A percentile compares a stretch with the other conserved stretches of the same genome.
Evolutionary conservation across 92 coral and sea anemone species (phyloP).

Genomic region (Epizoanthus illoricatus): DNA sequence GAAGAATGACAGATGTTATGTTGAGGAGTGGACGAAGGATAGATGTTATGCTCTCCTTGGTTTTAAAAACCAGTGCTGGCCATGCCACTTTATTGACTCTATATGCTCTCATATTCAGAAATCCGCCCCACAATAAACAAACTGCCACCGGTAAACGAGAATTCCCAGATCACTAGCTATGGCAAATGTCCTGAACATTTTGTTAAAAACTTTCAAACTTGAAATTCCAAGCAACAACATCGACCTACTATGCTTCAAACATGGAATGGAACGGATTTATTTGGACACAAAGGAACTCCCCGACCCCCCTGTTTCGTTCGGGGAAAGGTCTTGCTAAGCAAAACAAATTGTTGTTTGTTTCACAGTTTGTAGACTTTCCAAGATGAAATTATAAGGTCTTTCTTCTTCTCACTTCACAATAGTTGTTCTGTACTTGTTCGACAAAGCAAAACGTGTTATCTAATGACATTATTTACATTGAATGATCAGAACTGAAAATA

Average conservation of each 20-base stretch:
- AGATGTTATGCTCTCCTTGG: slow-evolving; percentile 10
- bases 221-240: slow-evolving; percentile 31
- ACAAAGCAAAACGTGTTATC: slow-evolving; percentile 18
- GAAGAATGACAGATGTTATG: too few species aligned
- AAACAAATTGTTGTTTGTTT: slow-evolving; percentile 7
- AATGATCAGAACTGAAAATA: slow-evolving; percentile 7
- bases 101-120: slow-evolving; percentile 33
- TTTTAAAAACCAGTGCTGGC: slow-evolving; percentile 1
- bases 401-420: slow-evolving; percentile 3
- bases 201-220: slow-evolving; percentile 21
- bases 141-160: slow-evolving; percentile 33
- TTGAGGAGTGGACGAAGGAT: too few species aligned
- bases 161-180: slow-evolving; percentile 32
- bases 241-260: not conserved
- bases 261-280: slow-evolving; percentile 1
- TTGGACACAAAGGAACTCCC: not conserved
- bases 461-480: slow-evolving; percentile 5
- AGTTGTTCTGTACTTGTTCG: slow-evolving; percentile 2
- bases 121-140: slow-evolving; percentile 20
- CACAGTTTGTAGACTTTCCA: slow-evolving; percentile 13
- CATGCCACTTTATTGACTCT: slow-evolving; percentile 23
- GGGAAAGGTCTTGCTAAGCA: slow-evolving; percentile 3
- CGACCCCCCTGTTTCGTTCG: slow-evolving; percentile 17
- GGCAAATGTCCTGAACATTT: slow-evolving; percentile 34
- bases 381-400: not conserved